These are phyloP conservation scores for Hesperia comma DNA, from an alignment of 2,888 invertebrate species.

Conservation along the genomic window DNA sequence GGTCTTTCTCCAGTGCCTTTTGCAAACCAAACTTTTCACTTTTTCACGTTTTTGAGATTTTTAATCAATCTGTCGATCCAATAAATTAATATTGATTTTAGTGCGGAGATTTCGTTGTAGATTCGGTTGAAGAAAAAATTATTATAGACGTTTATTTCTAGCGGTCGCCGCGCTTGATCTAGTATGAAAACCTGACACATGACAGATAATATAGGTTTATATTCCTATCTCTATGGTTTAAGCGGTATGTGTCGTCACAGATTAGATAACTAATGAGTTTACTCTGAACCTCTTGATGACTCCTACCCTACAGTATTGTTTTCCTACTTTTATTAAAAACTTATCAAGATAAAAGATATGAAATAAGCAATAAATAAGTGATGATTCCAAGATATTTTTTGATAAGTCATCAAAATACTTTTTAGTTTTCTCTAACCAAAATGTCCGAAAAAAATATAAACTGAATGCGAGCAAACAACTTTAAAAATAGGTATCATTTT, in stretches of 20 bases:
- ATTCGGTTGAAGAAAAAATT: neutral
- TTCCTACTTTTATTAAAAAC: neutral
- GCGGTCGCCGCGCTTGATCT: constrained; percentile 6
- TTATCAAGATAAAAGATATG: neutral
- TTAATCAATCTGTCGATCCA: too few relatives aligned
- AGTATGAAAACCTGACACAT: constrained; percentile 10
- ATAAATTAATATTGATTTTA: neutral
- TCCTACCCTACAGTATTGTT: neutral
- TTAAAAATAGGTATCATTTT: too few relatives aligned
- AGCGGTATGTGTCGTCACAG: constrained; percentile 10
- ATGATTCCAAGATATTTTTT: too few relatives aligned
- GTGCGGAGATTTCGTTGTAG: neutral
- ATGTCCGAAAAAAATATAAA: too few relatives aligned
- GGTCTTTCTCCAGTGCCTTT: too few relatives aligned
- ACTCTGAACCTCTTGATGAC: constrained; percentile 3
- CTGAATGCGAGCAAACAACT: too few relatives aligned
- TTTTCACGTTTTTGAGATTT: too few relatives aligned
- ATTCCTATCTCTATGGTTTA: constrained; percentile 26
- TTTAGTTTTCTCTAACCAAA: too few relatives aligned
- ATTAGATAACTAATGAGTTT: constrained; percentile 28
- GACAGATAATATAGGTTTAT: too few relatives aligned
- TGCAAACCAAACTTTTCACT: too few relatives aligned
- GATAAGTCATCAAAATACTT: too few relatives aligned
- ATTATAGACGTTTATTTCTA: neutral
- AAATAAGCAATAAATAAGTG: too few relatives aligned